Evolutionary conservation across 2,113 vertebrate species (phyloP).

Genomic region (Panthera leo): DNA sequence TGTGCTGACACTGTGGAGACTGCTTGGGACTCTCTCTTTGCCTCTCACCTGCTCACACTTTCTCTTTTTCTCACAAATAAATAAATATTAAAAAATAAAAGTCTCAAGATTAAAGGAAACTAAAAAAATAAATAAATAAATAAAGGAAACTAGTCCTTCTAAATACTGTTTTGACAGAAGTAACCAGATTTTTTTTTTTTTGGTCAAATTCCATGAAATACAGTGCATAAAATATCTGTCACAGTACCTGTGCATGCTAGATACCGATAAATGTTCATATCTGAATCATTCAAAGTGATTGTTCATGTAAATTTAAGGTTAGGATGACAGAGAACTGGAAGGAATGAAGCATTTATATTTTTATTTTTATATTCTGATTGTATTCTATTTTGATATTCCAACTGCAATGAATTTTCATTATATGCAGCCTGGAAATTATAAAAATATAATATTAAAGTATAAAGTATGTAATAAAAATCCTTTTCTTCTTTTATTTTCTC

Average conservation of each 20-base stretch:
- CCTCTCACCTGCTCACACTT: too few relatives aligned
- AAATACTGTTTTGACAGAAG: neutral
- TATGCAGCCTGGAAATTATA: neutral
- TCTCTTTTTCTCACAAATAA: too few relatives aligned
- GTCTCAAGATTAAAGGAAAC: neutral
- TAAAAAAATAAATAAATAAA: too few relatives aligned
- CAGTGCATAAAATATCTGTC: neutral
- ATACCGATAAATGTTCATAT: neutral
- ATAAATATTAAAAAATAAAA: neutral
- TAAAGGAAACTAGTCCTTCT: neutral
- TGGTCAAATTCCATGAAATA: neutral
- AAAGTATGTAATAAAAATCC: neutral
- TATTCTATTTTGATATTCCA: neutral
- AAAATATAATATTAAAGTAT: neutral
- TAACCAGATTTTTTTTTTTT: neutral
- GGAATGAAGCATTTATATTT: neutral
- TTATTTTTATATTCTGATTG: neutral
- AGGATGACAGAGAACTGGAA: neutral
- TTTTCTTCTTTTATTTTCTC: conserved; percentile 2
- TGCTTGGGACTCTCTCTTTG: too few relatives aligned
- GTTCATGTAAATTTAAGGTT: neutral
- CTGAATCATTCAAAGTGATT: neutral
- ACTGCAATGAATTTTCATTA: neutral
- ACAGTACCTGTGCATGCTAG: neutral
- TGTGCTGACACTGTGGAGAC: too few relatives aligned